Percentiles rank a stretch among this genome's conserved stretches.
Evolutionary conservation across 2,797 vertebrate species (phyloP).

Genomic region (Pantherophis vulpinus): DNA sequence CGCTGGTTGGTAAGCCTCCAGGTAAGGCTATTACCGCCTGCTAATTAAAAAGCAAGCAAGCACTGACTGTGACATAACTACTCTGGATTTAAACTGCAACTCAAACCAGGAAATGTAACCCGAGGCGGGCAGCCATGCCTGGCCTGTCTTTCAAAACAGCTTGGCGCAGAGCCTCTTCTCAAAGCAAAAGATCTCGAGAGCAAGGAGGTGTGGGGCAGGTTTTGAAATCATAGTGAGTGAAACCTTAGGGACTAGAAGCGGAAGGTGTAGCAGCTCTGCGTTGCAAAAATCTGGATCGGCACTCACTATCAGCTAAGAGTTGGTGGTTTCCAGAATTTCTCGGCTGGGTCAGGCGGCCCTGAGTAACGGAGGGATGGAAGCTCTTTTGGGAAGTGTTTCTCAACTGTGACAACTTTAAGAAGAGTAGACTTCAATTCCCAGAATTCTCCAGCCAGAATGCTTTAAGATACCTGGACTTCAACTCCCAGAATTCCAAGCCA

Average conservation of each 20-base stretch:
- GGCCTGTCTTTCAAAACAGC: background rate
- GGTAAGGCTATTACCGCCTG: background rate
- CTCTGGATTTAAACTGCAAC: background rate
- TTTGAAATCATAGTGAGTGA: background rate
- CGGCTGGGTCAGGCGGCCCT: background rate
- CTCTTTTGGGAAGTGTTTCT: background rate
- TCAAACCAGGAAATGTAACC: background rate
- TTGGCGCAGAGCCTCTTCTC: background rate
- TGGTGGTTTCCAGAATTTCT: background rate
- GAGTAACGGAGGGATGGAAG: background rate
- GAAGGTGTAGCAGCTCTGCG: background rate
- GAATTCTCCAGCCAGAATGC: background rate
- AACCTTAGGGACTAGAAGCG: background rate
- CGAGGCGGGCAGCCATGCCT: background rate
- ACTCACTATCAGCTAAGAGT: background rate
- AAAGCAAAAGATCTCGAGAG: background rate
- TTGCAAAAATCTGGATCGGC: background rate
- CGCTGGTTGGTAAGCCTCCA: background rate
- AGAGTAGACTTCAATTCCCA: background rate
- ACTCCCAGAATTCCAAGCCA: background rate
- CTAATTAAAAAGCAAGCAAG: constrained; percentile 2
- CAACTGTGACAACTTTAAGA: background rate
- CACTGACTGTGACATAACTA: background rate
- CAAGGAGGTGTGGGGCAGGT: background rate
- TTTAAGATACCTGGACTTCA: background rate